A percentile compares a stretch with the other conserved stretches of the same genome.
Evolutionary conservation across 2,888 invertebrate species (phyloP).

Genomic region (Chaitophorus viminalis): DNA sequence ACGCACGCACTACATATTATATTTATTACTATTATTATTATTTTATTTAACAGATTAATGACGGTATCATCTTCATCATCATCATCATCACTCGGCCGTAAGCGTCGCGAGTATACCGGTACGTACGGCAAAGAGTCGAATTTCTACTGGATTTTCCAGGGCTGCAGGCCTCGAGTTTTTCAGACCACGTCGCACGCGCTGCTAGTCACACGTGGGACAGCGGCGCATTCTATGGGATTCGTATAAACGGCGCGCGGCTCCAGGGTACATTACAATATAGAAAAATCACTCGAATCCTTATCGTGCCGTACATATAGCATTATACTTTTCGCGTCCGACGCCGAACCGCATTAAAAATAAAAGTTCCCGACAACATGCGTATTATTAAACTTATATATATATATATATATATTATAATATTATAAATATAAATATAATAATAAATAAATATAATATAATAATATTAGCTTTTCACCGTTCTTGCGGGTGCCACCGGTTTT

Average conservation of each 20-base stretch:
- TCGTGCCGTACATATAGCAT: neutral
- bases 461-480: too few relatives aligned
- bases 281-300: too few relatives aligned
- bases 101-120: conserved; percentile 18
- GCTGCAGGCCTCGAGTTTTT: conserved; percentile 19
- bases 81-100: neutral
- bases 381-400: too few relatives aligned
- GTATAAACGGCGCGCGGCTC: neutral
- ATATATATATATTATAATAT: too few relatives aligned
- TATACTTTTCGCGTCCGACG: neutral
- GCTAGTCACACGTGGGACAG: conserved; percentile 55
- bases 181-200: conserved; percentile 35
- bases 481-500: too few relatives aligned
- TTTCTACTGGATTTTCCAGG: conserved; percentile 59
- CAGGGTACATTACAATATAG: too few relatives aligned
- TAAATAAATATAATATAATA: too few relatives aligned
- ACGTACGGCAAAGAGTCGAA: conserved; percentile 38
- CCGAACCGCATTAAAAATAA: neutral
- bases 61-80: neutral
- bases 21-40: too few relatives aligned
- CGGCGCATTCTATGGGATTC: conserved; percentile 56
- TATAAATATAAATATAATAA: too few relatives aligned
- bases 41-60: too few relatives aligned
- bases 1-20: neutral
- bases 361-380: neutral